Conservation (phyloP, 1,140 invertebrate genomes). For the Helicorthomorpha holstii region DNA sequence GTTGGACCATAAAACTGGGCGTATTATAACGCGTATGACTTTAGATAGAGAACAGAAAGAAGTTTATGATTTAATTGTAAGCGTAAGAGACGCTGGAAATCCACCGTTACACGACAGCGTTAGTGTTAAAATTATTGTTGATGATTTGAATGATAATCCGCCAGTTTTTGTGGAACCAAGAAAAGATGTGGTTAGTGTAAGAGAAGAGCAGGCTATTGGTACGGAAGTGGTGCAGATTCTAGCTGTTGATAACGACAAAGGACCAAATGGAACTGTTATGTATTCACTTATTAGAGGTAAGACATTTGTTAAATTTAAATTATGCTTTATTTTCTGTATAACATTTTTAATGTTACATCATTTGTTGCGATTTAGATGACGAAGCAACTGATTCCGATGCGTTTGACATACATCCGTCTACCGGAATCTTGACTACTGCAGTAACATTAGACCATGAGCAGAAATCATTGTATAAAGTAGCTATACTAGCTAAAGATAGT, state of each 20-base stretch:
- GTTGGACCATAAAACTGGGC: conserved; percentile 34
- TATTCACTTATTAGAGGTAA: conserved; percentile 67
- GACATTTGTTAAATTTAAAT: neutral
- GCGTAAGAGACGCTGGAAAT: conserved; percentile 67
- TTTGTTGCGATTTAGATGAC: conserved; percentile 20
- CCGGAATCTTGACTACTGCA: conserved; percentile 72
- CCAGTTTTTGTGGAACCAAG: conserved; percentile 72
- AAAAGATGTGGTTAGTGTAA: conserved; percentile 66
- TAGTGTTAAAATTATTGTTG: conserved; percentile 49
- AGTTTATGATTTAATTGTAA: conserved; percentile 60
- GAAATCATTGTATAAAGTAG: conserved; percentile 63
- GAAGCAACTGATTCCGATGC: conserved; percentile 65
- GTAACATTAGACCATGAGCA: conserved; percentile 79
- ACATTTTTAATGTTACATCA: neutral
- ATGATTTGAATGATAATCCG: conserved; percentile 79
- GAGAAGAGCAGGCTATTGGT: conserved; percentile 69
- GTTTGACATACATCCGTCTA: conserved; percentile 68
- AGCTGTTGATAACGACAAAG: conserved; percentile 70
- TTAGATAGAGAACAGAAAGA: conserved; percentile 66
- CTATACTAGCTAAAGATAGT: conserved; percentile 67
- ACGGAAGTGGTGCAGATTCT: conserved; percentile 66
- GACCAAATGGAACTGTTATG: conserved; percentile 68
- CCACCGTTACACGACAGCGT: conserved; percentile 54
- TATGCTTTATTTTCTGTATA: neutral
- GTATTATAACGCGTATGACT: conserved; percentile 58